Evolutionary conservation across 2,797 vertebrate species (phyloP), one percentile per base, ranked within the genome.

Genomic region (Channa striata): DNA sequence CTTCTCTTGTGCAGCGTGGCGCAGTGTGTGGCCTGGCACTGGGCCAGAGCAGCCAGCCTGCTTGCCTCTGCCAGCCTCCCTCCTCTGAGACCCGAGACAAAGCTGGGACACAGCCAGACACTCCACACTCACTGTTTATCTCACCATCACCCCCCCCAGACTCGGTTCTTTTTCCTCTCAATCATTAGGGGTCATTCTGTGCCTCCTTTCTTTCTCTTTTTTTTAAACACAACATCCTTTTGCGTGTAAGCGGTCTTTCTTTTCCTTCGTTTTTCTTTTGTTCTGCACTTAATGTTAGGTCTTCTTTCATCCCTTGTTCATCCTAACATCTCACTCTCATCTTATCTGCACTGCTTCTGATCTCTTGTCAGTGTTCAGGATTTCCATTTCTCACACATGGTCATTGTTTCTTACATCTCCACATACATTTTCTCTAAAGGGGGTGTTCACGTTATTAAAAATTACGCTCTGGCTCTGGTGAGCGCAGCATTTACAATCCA

Each of bases 61-160:
- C 86, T 85, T 83, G 87, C 85, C 87, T 85, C 74, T 92, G 89
- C 91, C 92, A 91, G 83, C 81, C 90, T 78, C 68, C 78, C 80
- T 91, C 87, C 88, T 77, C 85, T 73, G 80, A 91, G 91, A 90
- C 82, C 67, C 60, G 63, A 93, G 92, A 95, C 94, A 95, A 94
- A 94, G 93, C 93, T 95, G 93, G 94, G 88, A 80, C 77, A 42
- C 20, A 7, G 91, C 93, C 93, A 94, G 81, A 68, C 74, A 51
- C 88, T 72, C 67, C 78, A 72, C 53, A 17, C 78, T 78, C 80
- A 74, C 66, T 54, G 52, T 81, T 82, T 82, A 83, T 77, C 71
- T 65, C 85, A 67, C 74, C 66, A 68, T 72, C 66, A 57, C 68
- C 53, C 25, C 48, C 33, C 43, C 54, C 50, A 30, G 12, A 56